Evolutionary conservation across 2,888 invertebrate species (phyloP).

Genomic region (Aphidius colemani): DNA sequence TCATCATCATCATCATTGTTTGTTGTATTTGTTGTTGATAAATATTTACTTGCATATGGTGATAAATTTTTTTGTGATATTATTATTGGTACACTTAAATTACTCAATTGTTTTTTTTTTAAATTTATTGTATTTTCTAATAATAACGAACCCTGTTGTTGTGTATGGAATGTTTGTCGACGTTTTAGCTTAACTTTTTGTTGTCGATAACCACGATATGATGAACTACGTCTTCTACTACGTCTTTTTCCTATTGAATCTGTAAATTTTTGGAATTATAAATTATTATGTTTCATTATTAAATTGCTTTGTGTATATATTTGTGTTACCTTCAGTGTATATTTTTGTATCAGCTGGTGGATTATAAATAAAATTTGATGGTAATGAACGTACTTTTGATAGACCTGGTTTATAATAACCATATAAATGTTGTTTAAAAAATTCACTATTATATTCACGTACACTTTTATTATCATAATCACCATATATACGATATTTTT

Average conservation of each 20-base stretch:
- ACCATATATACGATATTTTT: constrained; percentile 30
- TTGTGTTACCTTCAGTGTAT: constrained; percentile 48
- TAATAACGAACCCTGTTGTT: constrained; percentile 40
- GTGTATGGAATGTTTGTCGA: constrained; percentile 59
- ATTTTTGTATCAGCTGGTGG: constrained; percentile 65
- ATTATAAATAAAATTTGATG: constrained; percentile 84
- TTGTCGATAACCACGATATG: constrained; percentile 42
- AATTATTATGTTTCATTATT: no score
- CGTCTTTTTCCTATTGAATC: constrained; percentile 40
- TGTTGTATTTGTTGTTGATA: constrained; percentile 52
- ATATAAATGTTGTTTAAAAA: constrained; percentile 21
- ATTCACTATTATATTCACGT: constrained; percentile 12
- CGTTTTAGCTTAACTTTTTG: constrained; percentile 53
- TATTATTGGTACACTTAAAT: constrained; percentile 53
- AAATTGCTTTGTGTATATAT: no score
- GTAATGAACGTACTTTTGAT: constrained; percentile 74
- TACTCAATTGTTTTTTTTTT: constrained; percentile 48
- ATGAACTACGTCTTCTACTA: constrained; percentile 46
- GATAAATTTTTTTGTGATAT: constrained; percentile 53
- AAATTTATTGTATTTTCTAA: constrained; percentile 45
- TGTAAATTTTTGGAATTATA: constrained; percentile 25
- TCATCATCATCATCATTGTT: not conserved
- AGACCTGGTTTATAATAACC: constrained; percentile 44
- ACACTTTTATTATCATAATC: constrained; percentile 31
- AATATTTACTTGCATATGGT: constrained; percentile 62